Evolutionary conservation across 2,797 vertebrate species (phyloP), one percentile per base, ranked within the genome.

Genomic region (Buphagus erythrorhynchus): DNA sequence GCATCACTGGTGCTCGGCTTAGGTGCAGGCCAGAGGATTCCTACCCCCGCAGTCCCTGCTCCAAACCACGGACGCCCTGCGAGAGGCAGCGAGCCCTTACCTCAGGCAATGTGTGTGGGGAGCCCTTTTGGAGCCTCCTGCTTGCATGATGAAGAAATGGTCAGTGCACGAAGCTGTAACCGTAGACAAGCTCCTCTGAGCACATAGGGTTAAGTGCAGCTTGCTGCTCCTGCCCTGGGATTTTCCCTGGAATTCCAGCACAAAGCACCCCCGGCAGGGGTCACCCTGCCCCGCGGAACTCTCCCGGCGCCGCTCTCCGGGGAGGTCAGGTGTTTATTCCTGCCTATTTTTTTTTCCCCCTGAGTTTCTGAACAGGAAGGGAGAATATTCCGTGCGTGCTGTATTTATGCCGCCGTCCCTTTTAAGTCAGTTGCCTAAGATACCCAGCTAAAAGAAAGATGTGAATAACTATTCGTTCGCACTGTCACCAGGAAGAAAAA

Each of bases 401-500:
- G 4, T 38, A 57, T 38, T 76, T 67, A 51, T 33, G 51, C 26
- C 16, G 16, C 52, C 2, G 6, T 66, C 68, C 68, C 65, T 88
- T 84, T 83, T 67, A 85, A 87, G 87, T 57, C 68, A 28, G 61
- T 90, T 91, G 58, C 75, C 91, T 80, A 71, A 91, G 90, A 93
- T 43, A 77, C 82, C 38, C 51, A 45, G 80, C 86, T 92, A 40
- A 62, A 75, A 71, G 92, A 71, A 74, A 79, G 63, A 72, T 58
- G 81, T 38, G 71, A 87, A 35, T 51, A 92, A 71, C 79, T 67
- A 91, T 91, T 91, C 10, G n/a, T 80, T 95, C 73, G 49, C 1
- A 4, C 91, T 88, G 82, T 89, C 85, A 19, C 87, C 68, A 88
- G 93, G 84, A 71, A 83, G 80, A 96, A 94, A 82, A 92, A 13